A percentile compares a stretch with the other conserved stretches of the same genome.
Evolutionary conservation across 2,113 vertebrate species (phyloP).

Genomic region (Austrofundulus limnaeus): DNA sequence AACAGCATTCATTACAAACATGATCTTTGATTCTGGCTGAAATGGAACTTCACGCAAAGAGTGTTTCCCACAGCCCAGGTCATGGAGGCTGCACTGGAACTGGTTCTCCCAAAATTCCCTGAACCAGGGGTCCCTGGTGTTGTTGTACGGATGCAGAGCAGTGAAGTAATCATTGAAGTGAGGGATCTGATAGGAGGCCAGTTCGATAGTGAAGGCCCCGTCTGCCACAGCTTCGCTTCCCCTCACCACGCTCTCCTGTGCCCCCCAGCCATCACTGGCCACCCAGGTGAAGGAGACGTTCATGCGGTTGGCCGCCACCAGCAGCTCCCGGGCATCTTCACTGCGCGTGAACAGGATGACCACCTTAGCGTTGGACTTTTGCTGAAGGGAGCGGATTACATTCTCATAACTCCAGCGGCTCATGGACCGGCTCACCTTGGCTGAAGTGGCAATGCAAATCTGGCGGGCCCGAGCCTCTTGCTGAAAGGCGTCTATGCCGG

Average conservation of each 20-base stretch:
- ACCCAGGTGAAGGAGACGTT: slow-evolving; percentile 95
- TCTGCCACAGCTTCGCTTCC: slow-evolving; percentile 90
- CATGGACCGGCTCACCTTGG: slow-evolving; percentile 97
- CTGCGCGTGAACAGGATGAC: slow-evolving; percentile 94
- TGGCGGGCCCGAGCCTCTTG: slow-evolving; percentile 93
- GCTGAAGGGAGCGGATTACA: slow-evolving; percentile 89
- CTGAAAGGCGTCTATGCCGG: slow-evolving; percentile 96
- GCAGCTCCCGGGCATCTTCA: slow-evolving; percentile 91
- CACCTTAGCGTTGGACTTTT: slow-evolving; percentile 94
- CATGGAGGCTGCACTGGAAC: slow-evolving; percentile 89
- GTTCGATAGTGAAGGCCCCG: slow-evolving; percentile 95
- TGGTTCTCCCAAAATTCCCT: slow-evolving; percentile 97
- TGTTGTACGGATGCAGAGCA: slow-evolving; percentile 88
- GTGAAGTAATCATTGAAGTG: slow-evolving; percentile 92
- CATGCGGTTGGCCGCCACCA: slow-evolving; percentile 88
- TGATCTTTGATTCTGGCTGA: slow-evolving; percentile 97
- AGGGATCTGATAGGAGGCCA: slow-evolving; percentile 90
- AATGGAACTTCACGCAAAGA: slow-evolving; percentile 85
- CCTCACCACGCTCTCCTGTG: slow-evolving; percentile 92
- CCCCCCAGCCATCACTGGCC: slow-evolving; percentile 97
- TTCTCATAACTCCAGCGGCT: slow-evolving; percentile 88
- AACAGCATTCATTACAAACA: slow-evolving; percentile 94
- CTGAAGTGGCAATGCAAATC: slow-evolving; percentile 96
- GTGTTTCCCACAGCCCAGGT: slow-evolving; percentile 83
- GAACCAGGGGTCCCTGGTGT: slow-evolving; percentile 96